A percentile compares a stretch with the other conserved stretches of the same genome.
These are phyloP conservation scores for Leucoma salicis DNA, from an alignment of 2,888 invertebrate genomes.

Conservation along the genomic window DNA sequence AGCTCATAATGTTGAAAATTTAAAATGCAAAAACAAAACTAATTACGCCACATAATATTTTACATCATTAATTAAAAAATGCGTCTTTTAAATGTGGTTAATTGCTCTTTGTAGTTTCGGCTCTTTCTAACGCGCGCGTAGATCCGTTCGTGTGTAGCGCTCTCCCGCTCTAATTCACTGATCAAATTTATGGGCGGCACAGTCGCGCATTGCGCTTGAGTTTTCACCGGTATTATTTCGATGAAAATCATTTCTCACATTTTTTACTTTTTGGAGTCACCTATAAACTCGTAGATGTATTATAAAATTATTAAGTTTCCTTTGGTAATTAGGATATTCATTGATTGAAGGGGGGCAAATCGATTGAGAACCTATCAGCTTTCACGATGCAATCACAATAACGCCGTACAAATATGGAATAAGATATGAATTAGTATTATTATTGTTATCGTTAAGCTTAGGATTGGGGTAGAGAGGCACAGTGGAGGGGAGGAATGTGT, in stretches of 20 bases:
- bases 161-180: constrained; percentile 59
- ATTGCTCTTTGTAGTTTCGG: constrained; percentile 21
- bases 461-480: constrained; percentile 39
- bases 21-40: no score
- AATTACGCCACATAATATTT: no score
- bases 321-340: constrained; percentile 3
- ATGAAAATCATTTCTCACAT: constrained; percentile 13
- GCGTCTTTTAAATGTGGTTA: constrained; percentile 15
- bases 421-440: constrained; percentile 46
- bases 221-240: constrained; percentile 38
- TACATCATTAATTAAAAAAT: no score
- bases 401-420: constrained; percentile 39
- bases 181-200: constrained; percentile 66
- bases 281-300: no score
- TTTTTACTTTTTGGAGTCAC: no score
- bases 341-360: constrained; percentile 15
- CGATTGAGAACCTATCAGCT: constrained; percentile 13
- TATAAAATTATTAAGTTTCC: no score
- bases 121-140: constrained; percentile 42
- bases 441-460: constrained; percentile 66
- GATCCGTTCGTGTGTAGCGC: constrained; percentile 24
- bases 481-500: constrained; percentile 51
- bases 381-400: constrained; percentile 14
- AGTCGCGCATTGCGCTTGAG: constrained; percentile 52
- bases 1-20: no score